phyloP scores from a whole-genome alignment of 1,140 invertebrate genomes.

The Nebria ingens region DNA sequence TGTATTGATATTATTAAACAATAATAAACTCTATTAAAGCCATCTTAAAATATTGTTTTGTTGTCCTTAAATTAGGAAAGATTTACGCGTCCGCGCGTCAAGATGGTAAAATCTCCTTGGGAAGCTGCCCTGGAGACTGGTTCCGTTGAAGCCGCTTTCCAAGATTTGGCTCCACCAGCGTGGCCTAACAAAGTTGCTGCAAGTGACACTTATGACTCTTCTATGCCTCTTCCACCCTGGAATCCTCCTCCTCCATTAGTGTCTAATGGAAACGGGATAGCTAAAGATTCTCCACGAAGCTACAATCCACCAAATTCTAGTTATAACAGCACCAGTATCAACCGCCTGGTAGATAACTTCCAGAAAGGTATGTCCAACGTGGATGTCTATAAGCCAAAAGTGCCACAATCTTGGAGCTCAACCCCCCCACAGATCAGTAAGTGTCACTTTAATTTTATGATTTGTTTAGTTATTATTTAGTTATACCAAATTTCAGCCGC shows the following conservation, averaged over 20 bases:
- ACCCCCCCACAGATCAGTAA: constrained; percentile 20
- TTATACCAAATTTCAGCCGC: too few species aligned
- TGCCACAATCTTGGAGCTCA: constrained; percentile 43
- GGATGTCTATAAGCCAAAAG: constrained; percentile 39
- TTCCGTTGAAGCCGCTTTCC: constrained; percentile 55
- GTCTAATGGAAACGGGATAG: constrained; percentile 15
- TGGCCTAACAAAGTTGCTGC: constrained; percentile 26
- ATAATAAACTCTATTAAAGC: too few species aligned
- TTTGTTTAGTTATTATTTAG: too few species aligned
- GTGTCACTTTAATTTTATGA: constrained; percentile 14
- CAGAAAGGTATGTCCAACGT: constrained; percentile 30
- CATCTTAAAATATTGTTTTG: too few species aligned
- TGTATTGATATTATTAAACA: constrained; percentile 13
- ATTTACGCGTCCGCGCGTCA: constrained; percentile 46
- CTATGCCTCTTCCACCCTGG: constrained; percentile 28
- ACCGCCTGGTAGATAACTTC: constrained; percentile 30
- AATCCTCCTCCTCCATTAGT: constrained; percentile 16
- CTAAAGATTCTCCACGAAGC: constrained; percentile 19
- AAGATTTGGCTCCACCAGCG: constrained; percentile 33
- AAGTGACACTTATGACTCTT: constrained; percentile 31
- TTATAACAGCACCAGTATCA: constrained; percentile 34
- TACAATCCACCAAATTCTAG: constrained; percentile 30
- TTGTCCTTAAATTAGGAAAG: too few species aligned
- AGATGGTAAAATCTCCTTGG: constrained; percentile 59
- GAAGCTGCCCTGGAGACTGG: constrained; percentile 61